A percentile compares a stretch with the other conserved stretches of the same genome.
Conservation (phyloP, 2,888 invertebrate species). For the Lasioglossum zephyrum region DNA sequence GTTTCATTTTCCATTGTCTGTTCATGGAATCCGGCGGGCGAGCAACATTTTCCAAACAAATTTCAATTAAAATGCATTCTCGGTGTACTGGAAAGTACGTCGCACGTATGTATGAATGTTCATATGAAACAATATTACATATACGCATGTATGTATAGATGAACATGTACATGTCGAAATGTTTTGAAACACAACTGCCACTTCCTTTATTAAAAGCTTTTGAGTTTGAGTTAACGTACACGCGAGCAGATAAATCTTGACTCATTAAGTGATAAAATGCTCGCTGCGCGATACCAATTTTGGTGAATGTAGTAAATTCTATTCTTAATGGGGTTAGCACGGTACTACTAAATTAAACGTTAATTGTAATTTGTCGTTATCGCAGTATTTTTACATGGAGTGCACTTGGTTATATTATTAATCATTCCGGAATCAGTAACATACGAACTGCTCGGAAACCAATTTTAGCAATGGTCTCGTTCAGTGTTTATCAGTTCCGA, state of each 20-base stretch:
- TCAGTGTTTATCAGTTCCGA: background rate
- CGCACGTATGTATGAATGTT: too few species aligned
- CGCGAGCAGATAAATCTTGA: background rate
- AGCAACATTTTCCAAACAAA: slow-evolving; percentile 2
- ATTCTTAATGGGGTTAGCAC: slow-evolving; percentile 35
- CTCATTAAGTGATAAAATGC: slow-evolving; percentile 26
- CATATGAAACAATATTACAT: background rate
- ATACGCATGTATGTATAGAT: background rate
- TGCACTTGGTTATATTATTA: background rate
- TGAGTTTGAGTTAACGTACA: background rate
- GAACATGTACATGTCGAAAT: background rate
- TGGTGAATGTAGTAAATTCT: slow-evolving; percentile 30
- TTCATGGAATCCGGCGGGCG: background rate
- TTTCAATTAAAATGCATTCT: slow-evolving; percentile 25
- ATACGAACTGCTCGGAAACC: background rate
- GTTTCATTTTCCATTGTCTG: background rate
- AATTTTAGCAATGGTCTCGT: background rate
- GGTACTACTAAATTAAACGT: slow-evolving; percentile 35
- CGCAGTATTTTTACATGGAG: background rate
- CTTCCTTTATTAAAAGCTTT: slow-evolving; percentile 27
- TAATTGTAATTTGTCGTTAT: slow-evolving; percentile 32
- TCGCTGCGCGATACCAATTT: slow-evolving; percentile 18
- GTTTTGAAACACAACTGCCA: slow-evolving; percentile 2
- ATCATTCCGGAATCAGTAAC: background rate
- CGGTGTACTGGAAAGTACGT: background rate